Evolutionary conservation across 53 echinoderm and acorn worm genomes (phyloP).

Genomic region (Henricia sp.): DNA sequence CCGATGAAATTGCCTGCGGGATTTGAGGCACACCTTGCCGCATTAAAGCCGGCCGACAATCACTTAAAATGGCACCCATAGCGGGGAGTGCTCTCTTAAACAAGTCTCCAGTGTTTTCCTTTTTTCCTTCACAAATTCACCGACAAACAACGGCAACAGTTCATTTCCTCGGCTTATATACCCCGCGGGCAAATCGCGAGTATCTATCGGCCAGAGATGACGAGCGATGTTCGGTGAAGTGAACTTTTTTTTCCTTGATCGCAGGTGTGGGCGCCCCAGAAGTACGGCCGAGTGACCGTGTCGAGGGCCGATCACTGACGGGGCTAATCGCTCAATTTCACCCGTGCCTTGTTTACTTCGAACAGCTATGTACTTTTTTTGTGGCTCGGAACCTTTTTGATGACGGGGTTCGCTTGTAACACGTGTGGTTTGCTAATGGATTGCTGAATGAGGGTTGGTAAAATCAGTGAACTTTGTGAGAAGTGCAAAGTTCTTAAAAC

Average conservation of each 20-base stretch:
- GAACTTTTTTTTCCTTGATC: constrained; percentile 25
- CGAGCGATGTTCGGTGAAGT: neutral
- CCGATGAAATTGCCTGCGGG: constrained; percentile 21
- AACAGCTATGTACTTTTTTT: constrained; percentile 33
- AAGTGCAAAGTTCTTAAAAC: constrained; percentile 1
- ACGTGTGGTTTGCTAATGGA: constrained; percentile 50
- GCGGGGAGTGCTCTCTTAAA: neutral
- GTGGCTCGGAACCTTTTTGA: constrained; percentile 22
- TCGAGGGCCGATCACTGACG: too few relatives aligned
- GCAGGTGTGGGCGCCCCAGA: constrained; percentile 56
- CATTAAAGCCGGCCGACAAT: constrained; percentile 15
- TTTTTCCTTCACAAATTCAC: constrained; percentile 27
- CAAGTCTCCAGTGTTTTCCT: constrained; percentile 1
- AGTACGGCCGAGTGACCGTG: neutral
- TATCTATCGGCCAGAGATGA: constrained; percentile 55
- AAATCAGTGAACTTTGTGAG: constrained; percentile 6
- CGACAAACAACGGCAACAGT: constrained; percentile 52
- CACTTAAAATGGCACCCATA: constrained; percentile 1
- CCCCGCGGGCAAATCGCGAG: constrained; percentile 31
- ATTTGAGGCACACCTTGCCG: constrained; percentile 14
- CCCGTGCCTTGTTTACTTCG: constrained; percentile 62
- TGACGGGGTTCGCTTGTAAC: constrained; percentile 39
- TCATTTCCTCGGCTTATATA: constrained; percentile 18
- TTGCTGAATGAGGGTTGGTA: constrained; percentile 53
- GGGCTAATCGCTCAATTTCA: constrained; percentile 67